phyloP scores from a whole-genome alignment of 2,888 invertebrate genomes.

The Plebejus melissa region DNA sequence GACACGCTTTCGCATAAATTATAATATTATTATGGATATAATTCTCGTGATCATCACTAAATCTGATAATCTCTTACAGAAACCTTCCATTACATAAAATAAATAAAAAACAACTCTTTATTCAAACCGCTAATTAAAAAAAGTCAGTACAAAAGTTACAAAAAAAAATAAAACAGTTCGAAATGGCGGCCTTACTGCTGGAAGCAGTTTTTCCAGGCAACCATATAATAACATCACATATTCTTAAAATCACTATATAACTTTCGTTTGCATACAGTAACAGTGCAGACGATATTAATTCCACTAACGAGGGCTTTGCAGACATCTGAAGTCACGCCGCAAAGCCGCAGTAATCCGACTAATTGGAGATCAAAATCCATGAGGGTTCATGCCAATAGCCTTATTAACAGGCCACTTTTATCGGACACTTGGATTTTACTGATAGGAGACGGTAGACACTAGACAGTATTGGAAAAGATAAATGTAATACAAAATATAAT shows the following conservation, averaged over 20 bases:
- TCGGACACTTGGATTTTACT: constrained; percentile 39
- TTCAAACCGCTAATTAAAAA: no score
- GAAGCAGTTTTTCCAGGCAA: no score
- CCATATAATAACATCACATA: no score
- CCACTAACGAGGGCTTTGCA: constrained; percentile 22
- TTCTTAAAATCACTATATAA: neutral
- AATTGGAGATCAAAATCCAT: constrained; percentile 24
- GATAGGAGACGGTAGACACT: constrained; percentile 14
- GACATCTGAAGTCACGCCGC: constrained; percentile 25
- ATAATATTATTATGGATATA: no score
- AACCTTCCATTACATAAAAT: neutral
- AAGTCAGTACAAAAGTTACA: no score
- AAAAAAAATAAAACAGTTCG: no score
- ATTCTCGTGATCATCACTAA: no score
- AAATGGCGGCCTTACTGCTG: no score
- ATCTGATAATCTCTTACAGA: no score
- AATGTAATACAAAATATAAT: constrained; percentile 15
- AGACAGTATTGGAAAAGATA: neutral
- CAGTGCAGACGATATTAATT: constrained; percentile 13
- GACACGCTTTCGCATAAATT: no score
- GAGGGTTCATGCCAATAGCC: constrained; percentile 37
- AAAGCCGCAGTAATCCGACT: constrained; percentile 23
- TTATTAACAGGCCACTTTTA: constrained; percentile 42
- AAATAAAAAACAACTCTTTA: no score
- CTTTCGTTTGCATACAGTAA: neutral